A percentile compares a stretch with the other conserved stretches of the same genome.
phyloP scores from a whole-genome alignment of 2,888 invertebrate species.

The Hedya salicella region DNA sequence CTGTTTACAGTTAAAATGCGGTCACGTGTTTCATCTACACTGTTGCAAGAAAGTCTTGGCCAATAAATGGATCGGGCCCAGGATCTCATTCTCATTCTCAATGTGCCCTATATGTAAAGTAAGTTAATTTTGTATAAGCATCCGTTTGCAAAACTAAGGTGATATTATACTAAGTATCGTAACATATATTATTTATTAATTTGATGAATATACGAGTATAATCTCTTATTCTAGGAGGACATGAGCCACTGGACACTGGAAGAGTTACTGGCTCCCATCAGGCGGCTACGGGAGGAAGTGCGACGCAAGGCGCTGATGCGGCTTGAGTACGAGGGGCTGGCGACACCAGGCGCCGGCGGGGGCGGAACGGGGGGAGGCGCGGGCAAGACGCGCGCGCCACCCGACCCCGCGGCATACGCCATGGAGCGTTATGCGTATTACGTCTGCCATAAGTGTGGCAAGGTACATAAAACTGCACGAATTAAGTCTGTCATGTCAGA shows the following conservation, averaged over 20 bases:
- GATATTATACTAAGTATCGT: too few species aligned
- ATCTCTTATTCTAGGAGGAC: constrained; percentile 82
- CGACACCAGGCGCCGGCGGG: constrained; percentile 87
- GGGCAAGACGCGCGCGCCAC: constrained; percentile 85
- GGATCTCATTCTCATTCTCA: constrained; percentile 98
- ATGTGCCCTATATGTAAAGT: constrained; percentile 98
- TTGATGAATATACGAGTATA: too few species aligned
- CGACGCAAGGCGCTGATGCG: constrained; percentile 97
- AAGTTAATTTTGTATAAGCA: constrained; percentile 47
- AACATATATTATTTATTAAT: too few species aligned
- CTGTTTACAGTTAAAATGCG: constrained; percentile 90
- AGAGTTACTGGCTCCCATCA: constrained; percentile 92
- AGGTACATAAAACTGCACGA: constrained; percentile 74
- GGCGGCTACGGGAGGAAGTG: constrained; percentile 94
- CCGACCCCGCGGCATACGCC: constrained; percentile 94
- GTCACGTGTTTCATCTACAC: constrained; percentile 97
- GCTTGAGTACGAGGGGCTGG: constrained; percentile 97
- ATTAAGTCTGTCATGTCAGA: too few species aligned
- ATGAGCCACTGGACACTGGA: constrained; percentile 93
- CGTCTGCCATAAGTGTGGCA: constrained; percentile 97
- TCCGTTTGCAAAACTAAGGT: background rate
- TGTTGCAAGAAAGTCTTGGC: constrained; percentile 94
- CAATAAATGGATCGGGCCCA: constrained; percentile 96
- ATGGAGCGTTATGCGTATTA: constrained; percentile 99
- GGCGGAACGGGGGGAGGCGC: constrained; percentile 79